A percentile compares a stretch with the other conserved stretches of the same genome.
These are phyloP conservation scores for Tenthredo notha DNA, from an alignment of 2,888 invertebrate genomes.

Conservation along the genomic window DNA sequence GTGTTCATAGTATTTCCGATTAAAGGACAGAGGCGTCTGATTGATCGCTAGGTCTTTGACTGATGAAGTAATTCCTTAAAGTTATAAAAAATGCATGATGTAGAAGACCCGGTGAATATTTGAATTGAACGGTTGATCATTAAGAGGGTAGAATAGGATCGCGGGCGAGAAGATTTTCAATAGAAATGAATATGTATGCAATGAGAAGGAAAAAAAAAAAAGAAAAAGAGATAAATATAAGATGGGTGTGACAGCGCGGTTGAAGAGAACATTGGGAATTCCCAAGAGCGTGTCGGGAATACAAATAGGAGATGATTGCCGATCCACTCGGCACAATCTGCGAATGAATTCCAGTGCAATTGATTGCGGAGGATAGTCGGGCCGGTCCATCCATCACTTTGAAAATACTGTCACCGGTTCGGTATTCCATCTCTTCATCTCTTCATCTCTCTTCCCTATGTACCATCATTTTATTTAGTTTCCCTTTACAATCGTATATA, in stretches of 20 bases:
- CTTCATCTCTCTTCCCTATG: neutral
- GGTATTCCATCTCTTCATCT: neutral
- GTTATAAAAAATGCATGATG: neutral
- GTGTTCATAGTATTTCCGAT: neutral
- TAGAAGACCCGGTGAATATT: neutral
- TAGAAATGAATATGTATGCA: conserved; percentile 31
- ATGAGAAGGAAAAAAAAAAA: too few relatives aligned
- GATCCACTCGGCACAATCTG: conserved; percentile 48
- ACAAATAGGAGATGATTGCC: conserved; percentile 54
- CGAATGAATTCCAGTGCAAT: conserved; percentile 52
- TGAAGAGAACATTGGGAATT: conserved; percentile 14
- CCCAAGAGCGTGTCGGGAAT: conserved; percentile 39
- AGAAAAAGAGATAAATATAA: conserved; percentile 5
- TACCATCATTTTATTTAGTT: neutral
- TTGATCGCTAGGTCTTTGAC: neutral
- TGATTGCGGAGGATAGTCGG: conserved; percentile 45
- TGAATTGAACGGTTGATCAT: conserved; percentile 20
- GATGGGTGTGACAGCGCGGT: conserved; percentile 16
- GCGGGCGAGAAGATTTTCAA: neutral
- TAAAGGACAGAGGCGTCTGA: neutral
- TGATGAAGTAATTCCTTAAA: neutral
- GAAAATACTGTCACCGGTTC: conserved; percentile 31
- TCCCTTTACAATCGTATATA: neutral
- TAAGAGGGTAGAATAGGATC: conserved; percentile 8
- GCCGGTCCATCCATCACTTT: conserved; percentile 49